A percentile compares a stretch with the other conserved stretches of the same genome.
phyloP scores from a whole-genome alignment of 2,113 vertebrate genomes.

The Baryphthengus martii region DNA sequence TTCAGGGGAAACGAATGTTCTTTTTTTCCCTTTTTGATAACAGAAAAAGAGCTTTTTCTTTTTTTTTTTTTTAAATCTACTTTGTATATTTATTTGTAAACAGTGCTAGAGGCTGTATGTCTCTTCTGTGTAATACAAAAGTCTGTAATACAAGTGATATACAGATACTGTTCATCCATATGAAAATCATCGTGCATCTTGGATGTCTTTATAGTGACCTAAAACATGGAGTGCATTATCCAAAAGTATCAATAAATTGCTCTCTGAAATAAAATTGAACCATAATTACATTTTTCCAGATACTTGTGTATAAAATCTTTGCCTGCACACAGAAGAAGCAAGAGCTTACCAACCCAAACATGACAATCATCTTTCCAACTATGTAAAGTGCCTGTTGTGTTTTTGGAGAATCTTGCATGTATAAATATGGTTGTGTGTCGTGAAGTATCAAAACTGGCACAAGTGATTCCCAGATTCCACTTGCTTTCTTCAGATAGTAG shows the following conservation, averaged over 20 bases:
- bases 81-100: slow-evolving; percentile 17
- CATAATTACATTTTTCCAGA: background rate
- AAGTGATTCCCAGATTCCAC: background rate
- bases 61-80: background rate
- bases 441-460: background rate
- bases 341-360: background rate
- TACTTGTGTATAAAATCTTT: background rate
- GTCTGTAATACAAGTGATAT: background rate
- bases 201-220: background rate
- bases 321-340: background rate
- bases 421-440: background rate
- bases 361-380: background rate
- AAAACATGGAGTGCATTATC: background rate
- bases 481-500: background rate
- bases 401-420: background rate
- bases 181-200: background rate
- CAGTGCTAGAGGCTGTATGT: background rate
- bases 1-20: slow-evolving; percentile 3
- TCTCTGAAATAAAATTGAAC: background rate
- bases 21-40: background rate
- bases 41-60: background rate
- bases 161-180: background rate
- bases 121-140: background rate
- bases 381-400: background rate
- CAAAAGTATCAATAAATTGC: background rate